Percentiles rank a stretch among this genome's conserved stretches.
Evolutionary conservation across 92 coral and sea anemone species (phyloP).

Genomic region (Muricea muricata): DNA sequence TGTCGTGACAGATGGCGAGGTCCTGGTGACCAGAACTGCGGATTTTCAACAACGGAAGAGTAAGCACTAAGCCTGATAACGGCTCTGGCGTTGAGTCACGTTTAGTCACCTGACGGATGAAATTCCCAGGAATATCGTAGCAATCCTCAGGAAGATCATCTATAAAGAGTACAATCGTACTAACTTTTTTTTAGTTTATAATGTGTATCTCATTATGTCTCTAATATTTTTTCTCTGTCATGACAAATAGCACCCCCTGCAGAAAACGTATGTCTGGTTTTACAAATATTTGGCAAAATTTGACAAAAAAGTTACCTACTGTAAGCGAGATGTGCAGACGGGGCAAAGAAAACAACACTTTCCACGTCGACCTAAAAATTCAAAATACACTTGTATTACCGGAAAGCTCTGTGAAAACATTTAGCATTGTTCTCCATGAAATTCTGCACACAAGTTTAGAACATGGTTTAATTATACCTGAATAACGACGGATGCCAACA

Average conservation of each 20-base stretch:
- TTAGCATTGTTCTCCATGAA: too few species aligned
- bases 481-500: slow-evolving; percentile 76
- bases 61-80: slow-evolving; percentile 77
- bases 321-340: slow-evolving; percentile 70
- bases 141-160: not conserved
- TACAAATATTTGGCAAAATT: too few species aligned
- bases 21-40: slow-evolving; percentile 80
- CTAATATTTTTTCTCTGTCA: too few species aligned
- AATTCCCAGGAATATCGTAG: slow-evolving; percentile 36
- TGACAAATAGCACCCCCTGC: too few species aligned
- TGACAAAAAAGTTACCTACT: slow-evolving; percentile 35
- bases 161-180: too few species aligned
- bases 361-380: slow-evolving; percentile 76
- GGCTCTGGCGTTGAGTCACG: slow-evolving; percentile 33
- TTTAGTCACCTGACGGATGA: slow-evolving; percentile 22
- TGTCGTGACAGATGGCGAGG: slow-evolving; percentile 81
- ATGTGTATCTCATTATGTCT: too few species aligned
- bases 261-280: too few species aligned
- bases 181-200: too few species aligned
- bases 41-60: slow-evolving; percentile 79
- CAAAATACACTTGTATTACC: not conserved
- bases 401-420: too few species aligned
- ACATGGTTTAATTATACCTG: too few species aligned
- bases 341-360: slow-evolving; percentile 75
- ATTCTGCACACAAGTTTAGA: too few species aligned